A percentile compares a stretch with the other conserved stretches of the same genome.
phyloP scores from a whole-genome alignment of 2,113 vertebrate genomes.

The Nesogale talazaci region DNA sequence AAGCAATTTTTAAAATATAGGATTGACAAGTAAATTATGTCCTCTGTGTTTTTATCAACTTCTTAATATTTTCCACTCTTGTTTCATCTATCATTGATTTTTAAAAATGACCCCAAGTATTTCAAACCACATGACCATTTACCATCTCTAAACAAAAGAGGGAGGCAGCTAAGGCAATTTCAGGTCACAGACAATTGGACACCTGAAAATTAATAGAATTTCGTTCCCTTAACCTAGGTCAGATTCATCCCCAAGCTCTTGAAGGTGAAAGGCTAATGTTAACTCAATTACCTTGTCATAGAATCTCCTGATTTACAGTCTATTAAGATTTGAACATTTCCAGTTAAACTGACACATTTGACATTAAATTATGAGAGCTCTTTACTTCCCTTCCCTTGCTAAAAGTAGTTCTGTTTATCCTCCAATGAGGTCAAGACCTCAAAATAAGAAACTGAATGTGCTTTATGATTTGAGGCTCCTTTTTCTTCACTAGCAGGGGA shows the following conservation, averaged over 20 bases:
- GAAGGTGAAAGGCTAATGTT: constrained; percentile 70
- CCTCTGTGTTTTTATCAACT: background rate
- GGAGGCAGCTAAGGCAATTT: constrained; percentile 49
- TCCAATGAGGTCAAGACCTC: constrained; percentile 44
- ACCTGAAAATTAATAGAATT: constrained; percentile 80
- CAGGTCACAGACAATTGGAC: constrained; percentile 38
- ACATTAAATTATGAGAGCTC: constrained; percentile 54
- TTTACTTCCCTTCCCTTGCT: background rate
- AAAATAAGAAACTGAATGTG: constrained; percentile 48
- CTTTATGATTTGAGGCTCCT: constrained; percentile 39
- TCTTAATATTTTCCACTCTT: background rate
- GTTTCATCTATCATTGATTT: background rate
- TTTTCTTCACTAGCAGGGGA: background rate
- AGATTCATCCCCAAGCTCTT: constrained; percentile 43
- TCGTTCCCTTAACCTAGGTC: constrained; percentile 63
- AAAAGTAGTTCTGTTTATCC: constrained; percentile 54
- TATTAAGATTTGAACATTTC: constrained; percentile 7
- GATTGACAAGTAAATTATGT: background rate
- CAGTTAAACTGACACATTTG: constrained; percentile 27
- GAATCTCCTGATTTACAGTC: background rate
- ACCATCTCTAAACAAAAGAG: constrained; percentile 72
- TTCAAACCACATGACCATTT: constrained; percentile 61
- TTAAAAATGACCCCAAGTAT: background rate
- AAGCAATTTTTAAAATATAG: constrained; percentile 5
- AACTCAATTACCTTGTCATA: constrained; percentile 48